Conservation (phyloP, 2,797 vertebrate genomes). For the Erithacus rubecula region DNA sequence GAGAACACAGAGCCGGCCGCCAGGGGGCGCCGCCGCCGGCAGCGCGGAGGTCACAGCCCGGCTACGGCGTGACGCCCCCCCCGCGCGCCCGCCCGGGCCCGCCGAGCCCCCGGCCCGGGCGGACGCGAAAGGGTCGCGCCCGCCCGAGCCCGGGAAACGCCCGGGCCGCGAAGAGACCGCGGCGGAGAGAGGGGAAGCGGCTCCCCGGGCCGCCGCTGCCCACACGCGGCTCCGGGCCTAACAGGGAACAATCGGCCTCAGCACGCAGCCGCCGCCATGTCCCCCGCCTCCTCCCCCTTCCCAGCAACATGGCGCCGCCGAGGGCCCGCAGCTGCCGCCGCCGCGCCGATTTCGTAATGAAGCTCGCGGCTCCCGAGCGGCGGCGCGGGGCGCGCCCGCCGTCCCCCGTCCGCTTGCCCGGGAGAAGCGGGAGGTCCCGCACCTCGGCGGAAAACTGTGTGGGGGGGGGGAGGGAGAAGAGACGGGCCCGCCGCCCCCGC, state of each 20-base stretch:
- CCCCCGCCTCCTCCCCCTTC: conserved; percentile 73
- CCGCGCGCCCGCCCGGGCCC: conserved; percentile 40
- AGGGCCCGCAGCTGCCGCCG: conserved; percentile 40
- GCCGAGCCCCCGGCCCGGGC: conserved; percentile 8
- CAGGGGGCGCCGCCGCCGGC: conserved; percentile 56
- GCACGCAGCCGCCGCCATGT: conserved; percentile 78
- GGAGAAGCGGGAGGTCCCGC: not conserved
- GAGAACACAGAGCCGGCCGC: conserved; percentile 11
- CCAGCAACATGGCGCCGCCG: conserved; percentile 73
- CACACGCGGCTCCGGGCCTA: conserved; percentile 71
- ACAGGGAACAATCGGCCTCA: conserved; percentile 76
- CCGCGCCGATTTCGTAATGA: conserved; percentile 46
- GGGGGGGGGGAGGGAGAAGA: not conserved
- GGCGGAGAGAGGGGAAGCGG: not conserved
- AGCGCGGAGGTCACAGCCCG: conserved; percentile 60
- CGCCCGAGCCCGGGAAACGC: not conserved
- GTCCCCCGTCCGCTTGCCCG: not conserved
- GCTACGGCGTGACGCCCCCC: conserved; percentile 50
- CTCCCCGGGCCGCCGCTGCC: conserved; percentile 49
- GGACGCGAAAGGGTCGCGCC: not conserved
- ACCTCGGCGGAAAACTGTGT: not conserved
- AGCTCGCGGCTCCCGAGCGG: not conserved
- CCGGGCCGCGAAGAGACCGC: not conserved
- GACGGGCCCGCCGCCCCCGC: conserved; percentile 16
- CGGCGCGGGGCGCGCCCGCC: not conserved